These are phyloP conservation scores for Apocheima hispidaria DNA, from an alignment of 2,888 invertebrate genomes.

Conservation along the genomic window DNA sequence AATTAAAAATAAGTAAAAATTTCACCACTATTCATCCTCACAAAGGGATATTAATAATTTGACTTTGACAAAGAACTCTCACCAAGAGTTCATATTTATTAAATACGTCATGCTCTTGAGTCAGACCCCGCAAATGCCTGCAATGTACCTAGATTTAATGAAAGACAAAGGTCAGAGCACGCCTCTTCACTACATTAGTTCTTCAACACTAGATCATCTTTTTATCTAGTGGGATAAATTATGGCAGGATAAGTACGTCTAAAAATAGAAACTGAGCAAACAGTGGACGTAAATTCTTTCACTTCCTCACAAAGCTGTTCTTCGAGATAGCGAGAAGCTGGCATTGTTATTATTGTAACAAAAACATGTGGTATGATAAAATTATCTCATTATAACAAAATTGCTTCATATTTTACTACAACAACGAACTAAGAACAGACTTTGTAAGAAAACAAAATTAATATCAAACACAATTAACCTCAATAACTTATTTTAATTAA, in stretches of 20 bases:
- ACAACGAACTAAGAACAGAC: too few relatives aligned
- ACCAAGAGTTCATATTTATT: constrained; percentile 11
- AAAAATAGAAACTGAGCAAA: constrained; percentile 9
- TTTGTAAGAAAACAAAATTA: too few relatives aligned
- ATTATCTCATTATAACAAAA: too few relatives aligned
- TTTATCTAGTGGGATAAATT: constrained; percentile 19
- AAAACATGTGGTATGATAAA: too few relatives aligned
- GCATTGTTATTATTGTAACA: neutral
- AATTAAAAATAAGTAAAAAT: neutral
- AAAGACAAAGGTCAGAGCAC: constrained; percentile 31
- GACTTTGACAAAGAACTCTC: constrained; percentile 29
- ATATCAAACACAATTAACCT: too few relatives aligned
- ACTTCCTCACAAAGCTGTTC: neutral
- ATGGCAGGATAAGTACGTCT: constrained; percentile 15
- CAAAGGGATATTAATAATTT: constrained; percentile 14
- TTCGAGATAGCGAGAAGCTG: neutral
- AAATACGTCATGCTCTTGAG: constrained; percentile 10
- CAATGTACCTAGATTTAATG: constrained; percentile 22
- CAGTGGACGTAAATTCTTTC: neutral
- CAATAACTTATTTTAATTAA: too few relatives aligned
- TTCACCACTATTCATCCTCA: neutral
- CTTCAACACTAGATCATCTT: constrained; percentile 20
- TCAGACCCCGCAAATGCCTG: constrained; percentile 3
- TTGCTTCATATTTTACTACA: too few relatives aligned
- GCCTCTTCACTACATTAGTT: constrained; percentile 9